Conservation (phyloP, 2,888 invertebrate genomes). For the Dorcus parallelipipedus region DNA sequence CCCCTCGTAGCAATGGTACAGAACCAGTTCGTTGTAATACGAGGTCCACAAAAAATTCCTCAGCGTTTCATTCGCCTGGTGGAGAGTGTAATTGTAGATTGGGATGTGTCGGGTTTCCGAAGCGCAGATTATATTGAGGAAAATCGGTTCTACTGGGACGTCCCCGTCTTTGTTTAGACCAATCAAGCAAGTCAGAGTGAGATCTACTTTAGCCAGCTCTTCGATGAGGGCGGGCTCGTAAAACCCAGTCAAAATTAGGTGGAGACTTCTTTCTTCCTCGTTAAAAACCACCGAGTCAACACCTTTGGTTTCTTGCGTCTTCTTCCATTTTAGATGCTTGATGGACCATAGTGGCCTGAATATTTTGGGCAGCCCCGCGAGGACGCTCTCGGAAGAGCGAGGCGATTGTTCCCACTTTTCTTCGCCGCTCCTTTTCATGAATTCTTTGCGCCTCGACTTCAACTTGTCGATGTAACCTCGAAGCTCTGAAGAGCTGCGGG, state of each 20-base stretch:
- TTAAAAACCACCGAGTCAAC: not conserved
- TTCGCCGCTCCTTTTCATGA: no score
- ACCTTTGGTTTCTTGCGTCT: not conserved
- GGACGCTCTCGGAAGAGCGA: not conserved
- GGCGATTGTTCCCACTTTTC: no score
- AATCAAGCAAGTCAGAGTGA: slow-evolving; percentile 7
- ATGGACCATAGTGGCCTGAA: slow-evolving; percentile 3
- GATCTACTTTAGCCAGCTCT: slow-evolving; percentile 3
- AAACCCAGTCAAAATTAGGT: slow-evolving; percentile 12
- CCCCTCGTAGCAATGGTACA: no score
- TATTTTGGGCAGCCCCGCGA: not conserved
- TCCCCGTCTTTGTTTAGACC: slow-evolving; percentile 3
- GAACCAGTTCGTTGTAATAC: no score
- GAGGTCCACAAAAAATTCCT: no score
- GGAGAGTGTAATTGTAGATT: no score
- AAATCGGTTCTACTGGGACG: not conserved
- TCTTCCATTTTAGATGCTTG: slow-evolving; percentile 5
- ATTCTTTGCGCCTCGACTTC: no score
- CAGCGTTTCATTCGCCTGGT: no score
- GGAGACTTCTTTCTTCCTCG: slow-evolving; percentile 4
- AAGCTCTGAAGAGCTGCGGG: no score
- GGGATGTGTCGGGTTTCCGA: no score
- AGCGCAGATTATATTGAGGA: no score
- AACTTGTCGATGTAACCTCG: no score
- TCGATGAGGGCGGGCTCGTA: slow-evolving; percentile 11